Base-by-base conservation (phyloP, 1,140 invertebrate species). In the Ips typographus region DNA sequence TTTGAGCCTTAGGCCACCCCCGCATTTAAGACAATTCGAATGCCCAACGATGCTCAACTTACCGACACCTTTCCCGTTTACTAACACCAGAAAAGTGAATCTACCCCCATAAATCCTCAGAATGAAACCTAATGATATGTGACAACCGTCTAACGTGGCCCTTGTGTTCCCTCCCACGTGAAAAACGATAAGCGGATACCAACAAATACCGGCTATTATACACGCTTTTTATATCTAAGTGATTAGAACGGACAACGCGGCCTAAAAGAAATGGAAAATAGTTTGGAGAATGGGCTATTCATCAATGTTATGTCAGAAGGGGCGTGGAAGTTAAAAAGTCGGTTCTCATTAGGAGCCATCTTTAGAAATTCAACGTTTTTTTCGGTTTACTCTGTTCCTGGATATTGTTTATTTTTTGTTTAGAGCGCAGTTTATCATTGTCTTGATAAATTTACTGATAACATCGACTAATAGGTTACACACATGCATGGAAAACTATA, bases 171-270 rank as follows among this genome's bases (percentile, higher is more conserved):
- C 60, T 49, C 60, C 60, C 60, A 62, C 60, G 41, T 22, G 22
- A 59, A 42, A 41, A 2, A 40, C 39, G 57, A 59, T 59, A 43
- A 59, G 40, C 44, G n/a, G 57, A 59, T 36, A 62, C 60, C 60
- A 62, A 49, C 43, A 51, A 51, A 51, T 49, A 62, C n/a, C 41
- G 49, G 36, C 60, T 47, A 51, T 62, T 62, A 62, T 62, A 62
- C 60, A 62, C 60, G 60, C 43, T 62, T 62, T 62, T 62, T 62
- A 62, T 62, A 62, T 62, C 44, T 62, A 62, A 62, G 44, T 62
- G 60, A 62, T 62, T 62, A 62, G 60, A 47, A 47, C 43, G 36
- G 60, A 51, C 37, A 40, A 44, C n/a, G 36, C 5, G 41, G n/a
- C n/a, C 44, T 41, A 42, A 59, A 42, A 59, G 40, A 59, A 43